Conservation (phyloP, 2,113 vertebrate genomes). For the Casuarius casuarius region DNA sequence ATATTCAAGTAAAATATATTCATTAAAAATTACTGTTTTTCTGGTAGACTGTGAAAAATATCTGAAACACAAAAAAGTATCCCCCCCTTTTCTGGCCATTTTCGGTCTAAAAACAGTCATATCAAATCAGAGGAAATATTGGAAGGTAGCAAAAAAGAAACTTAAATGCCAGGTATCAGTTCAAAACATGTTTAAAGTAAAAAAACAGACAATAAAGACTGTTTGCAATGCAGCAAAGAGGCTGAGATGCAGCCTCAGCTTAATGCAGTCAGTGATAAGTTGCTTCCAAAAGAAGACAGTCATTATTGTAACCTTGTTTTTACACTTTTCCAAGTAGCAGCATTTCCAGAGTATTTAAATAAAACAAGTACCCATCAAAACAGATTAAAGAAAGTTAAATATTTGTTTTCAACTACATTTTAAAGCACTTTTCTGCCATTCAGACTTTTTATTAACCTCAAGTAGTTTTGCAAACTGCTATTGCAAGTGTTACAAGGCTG, state of each 20-base stretch:
- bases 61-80: background rate
- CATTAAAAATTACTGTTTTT: background rate
- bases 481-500: background rate
- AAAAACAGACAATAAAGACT: background rate
- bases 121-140: background rate
- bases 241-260: background rate
- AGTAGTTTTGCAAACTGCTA: background rate
- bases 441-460: background rate
- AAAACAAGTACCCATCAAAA: background rate
- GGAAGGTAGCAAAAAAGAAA: background rate
- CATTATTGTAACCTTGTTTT: background rate
- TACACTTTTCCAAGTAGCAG: background rate
- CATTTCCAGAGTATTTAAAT: background rate
- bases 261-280: background rate
- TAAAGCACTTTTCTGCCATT: background rate
- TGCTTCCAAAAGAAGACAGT: background rate
- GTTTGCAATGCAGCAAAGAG: background rate
- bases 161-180: background rate
- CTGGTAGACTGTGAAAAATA: background rate
- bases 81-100: background rate
- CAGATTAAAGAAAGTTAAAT: slow-evolving; percentile 1
- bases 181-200: background rate
- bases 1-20: slow-evolving; percentile 17
- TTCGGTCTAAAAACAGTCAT: background rate
- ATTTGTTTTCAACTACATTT: background rate